Evolutionary conservation across 2,113 vertebrate species (phyloP).

Genomic region (Malaclemys terrapin): DNA sequence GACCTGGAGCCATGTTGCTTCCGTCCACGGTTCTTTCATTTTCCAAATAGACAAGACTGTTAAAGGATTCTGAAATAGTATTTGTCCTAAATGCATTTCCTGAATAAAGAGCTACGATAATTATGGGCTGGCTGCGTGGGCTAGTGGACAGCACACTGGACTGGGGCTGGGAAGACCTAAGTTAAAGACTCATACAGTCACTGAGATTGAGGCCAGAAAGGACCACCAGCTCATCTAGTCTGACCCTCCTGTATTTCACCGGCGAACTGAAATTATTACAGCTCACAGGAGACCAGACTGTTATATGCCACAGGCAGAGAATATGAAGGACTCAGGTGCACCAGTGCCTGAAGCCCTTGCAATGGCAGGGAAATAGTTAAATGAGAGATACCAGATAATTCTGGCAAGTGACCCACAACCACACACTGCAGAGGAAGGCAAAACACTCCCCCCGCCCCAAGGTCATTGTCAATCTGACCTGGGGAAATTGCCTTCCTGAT

Average conservation of each 20-base stretch:
- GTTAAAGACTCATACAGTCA: too few species aligned
- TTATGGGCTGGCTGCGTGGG: neutral
- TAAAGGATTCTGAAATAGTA: neutral
- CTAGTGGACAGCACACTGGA: neutral
- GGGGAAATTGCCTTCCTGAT: too few species aligned
- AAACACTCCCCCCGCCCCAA: too few species aligned
- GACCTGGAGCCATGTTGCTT: accelerated
- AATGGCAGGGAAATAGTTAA: too few species aligned
- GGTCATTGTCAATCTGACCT: too few species aligned
- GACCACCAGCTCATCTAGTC: too few species aligned
- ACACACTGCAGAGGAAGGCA: too few species aligned
- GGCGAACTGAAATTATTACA: neutral
- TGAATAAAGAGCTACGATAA: neutral
- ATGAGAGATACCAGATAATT: too few species aligned
- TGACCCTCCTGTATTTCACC: neutral
- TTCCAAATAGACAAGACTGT: neutral
- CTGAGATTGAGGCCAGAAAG: too few species aligned
- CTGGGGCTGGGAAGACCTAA: neutral
- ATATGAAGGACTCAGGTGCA: neutral
- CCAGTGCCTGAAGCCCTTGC: too few species aligned
- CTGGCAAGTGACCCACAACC: too few species aligned
- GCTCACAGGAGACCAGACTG: neutral
- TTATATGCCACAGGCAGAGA: neutral
- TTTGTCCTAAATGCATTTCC: accelerated
- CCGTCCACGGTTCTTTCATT: neutral